Conservation (phyloP, 1,140 invertebrate species). For the Manduca sexta region DNA sequence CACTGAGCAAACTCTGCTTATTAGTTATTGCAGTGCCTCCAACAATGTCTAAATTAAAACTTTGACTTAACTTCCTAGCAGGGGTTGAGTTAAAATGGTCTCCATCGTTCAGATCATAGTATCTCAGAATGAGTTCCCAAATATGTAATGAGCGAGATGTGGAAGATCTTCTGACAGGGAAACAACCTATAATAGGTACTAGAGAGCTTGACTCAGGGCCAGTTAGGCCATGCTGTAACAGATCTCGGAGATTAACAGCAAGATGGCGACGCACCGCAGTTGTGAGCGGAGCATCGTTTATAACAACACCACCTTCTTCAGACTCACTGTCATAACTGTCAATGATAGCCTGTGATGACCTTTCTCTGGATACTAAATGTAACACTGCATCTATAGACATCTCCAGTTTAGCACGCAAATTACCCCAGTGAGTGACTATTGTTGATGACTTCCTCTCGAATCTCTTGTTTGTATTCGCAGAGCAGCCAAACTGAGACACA, state of each 20-base stretch:
- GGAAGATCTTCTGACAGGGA: constrained; percentile 78
- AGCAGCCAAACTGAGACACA: constrained; percentile 92
- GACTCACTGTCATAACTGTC: constrained; percentile 74
- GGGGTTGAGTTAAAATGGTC: constrained; percentile 94
- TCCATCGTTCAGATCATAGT: constrained; percentile 64
- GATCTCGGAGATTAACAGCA: constrained; percentile 88
- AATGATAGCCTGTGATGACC: constrained; percentile 49
- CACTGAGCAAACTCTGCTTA: constrained; percentile 92
- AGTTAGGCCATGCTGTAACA: constrained; percentile 95
- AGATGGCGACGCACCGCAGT: constrained; percentile 93
- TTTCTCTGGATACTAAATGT: constrained; percentile 76
- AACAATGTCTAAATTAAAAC: constrained; percentile 97
- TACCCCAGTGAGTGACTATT: constrained; percentile 93
- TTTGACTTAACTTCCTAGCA: constrained; percentile 96
- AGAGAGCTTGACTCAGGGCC: constrained; percentile 82
- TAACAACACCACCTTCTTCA: constrained; percentile 69
- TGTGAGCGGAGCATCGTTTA: constrained; percentile 78
- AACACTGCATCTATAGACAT: constrained; percentile 89
- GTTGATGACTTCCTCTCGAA: constrained; percentile 81
- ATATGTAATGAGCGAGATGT: constrained; percentile 71
- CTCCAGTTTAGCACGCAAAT: constrained; percentile 93
- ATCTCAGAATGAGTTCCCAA: constrained; percentile 61
- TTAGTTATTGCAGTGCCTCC: constrained; percentile 89
- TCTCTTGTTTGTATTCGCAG: constrained; percentile 93
- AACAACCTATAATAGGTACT: constrained; percentile 93